Conservation (phyloP, 2,888 invertebrate genomes). For the Cephus pygmeus region DNA sequence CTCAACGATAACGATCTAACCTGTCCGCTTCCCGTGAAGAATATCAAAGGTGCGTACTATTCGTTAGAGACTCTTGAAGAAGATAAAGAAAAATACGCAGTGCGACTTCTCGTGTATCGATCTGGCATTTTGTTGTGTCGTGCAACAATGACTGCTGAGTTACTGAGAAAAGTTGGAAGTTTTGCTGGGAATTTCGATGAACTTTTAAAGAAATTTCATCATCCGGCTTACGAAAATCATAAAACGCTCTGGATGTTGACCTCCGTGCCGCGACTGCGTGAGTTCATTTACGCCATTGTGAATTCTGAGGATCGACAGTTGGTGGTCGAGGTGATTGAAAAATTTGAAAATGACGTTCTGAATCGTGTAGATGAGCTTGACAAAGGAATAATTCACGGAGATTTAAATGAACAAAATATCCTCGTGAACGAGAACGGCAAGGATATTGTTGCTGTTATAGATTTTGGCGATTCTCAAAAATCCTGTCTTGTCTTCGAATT, state of each 20-base stretch:
- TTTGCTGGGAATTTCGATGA: conserved; percentile 78
- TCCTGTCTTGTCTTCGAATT: conserved; percentile 85
- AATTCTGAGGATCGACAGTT: conserved; percentile 72
- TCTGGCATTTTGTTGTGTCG: conserved; percentile 78
- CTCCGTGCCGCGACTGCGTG: conserved; percentile 74
- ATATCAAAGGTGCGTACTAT: conserved; percentile 74
- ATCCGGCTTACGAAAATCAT: conserved; percentile 75
- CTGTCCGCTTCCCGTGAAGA: conserved; percentile 79
- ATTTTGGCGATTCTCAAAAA: conserved; percentile 86
- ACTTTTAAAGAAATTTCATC: conserved; percentile 78
- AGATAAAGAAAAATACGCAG: conserved; percentile 68
- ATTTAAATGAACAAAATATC: conserved; percentile 91
- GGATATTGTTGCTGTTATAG: conserved; percentile 78
- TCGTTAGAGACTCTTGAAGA: conserved; percentile 66
- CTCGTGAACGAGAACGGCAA: conserved; percentile 64
- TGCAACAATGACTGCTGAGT: conserved; percentile 70
- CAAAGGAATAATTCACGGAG: conserved; percentile 86
- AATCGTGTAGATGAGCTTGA: conserved; percentile 71
- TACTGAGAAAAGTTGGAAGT: conserved; percentile 80
- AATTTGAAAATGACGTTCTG: conserved; percentile 77
- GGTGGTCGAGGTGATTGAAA: conserved; percentile 72
- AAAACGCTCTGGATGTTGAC: conserved; percentile 83
- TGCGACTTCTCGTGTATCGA: conserved; percentile 81
- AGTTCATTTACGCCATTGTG: conserved; percentile 78
- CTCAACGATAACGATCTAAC: conserved; percentile 73